Percentiles rank a stretch among this genome's conserved stretches.
Evolutionary conservation across 2,113 vertebrate species (phyloP).

Genomic region (Bungarus multicinctus): DNA sequence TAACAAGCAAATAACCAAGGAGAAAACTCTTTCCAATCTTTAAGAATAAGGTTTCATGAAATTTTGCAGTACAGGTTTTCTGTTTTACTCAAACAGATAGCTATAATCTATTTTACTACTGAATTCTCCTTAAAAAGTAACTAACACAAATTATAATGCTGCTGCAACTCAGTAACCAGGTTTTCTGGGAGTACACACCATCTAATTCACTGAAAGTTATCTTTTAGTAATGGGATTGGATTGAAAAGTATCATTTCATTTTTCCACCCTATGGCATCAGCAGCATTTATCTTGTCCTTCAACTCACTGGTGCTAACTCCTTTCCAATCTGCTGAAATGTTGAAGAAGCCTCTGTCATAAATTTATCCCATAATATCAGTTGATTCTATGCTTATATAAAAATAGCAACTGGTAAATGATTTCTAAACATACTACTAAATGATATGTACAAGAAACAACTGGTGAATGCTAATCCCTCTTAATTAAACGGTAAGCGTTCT

Average conservation of each 20-base stretch:
- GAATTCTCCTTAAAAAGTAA: slow-evolving; percentile 16
- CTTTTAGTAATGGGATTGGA: neutral
- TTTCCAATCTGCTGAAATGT: neutral
- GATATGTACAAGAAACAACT: neutral
- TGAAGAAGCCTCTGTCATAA: neutral
- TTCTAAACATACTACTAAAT: neutral
- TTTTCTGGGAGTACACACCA: neutral
- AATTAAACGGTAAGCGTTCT: neutral
- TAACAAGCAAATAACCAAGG: neutral
- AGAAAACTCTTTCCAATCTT: neutral
- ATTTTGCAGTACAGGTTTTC: neutral
- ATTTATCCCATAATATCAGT: slow-evolving; percentile 24
- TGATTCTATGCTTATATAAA: neutral
- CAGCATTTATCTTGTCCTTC: neutral
- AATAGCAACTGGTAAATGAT: neutral
- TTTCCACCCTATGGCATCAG: neutral
- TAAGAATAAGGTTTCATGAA: neutral
- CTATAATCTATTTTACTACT: neutral
- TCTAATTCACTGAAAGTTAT: neutral
- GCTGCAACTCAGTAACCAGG: neutral
- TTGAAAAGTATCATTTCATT: neutral
- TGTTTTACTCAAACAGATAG: neutral
- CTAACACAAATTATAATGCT: slow-evolving; percentile 34
- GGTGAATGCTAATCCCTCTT: neutral
- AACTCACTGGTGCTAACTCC: neutral